Conservation (phyloP, 2,113 vertebrate species). For the Eonycteris spelaea region DNA sequence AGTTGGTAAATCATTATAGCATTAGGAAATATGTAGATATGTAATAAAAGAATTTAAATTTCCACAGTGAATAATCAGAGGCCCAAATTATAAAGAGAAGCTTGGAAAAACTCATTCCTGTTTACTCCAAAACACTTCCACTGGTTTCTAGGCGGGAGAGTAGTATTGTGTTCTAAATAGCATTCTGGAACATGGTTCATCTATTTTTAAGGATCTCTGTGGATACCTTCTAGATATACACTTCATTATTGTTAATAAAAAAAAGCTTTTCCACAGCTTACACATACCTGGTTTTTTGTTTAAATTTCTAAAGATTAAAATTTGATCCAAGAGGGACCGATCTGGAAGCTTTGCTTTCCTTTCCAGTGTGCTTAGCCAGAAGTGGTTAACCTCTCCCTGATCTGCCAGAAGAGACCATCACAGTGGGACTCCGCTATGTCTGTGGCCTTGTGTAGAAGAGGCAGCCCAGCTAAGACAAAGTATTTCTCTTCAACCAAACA, state of each 20-base stretch:
- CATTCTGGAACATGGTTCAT: background rate
- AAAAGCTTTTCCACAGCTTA: background rate
- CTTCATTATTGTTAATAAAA: background rate
- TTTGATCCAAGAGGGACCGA: background rate
- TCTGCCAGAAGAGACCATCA: background rate
- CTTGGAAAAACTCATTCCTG: background rate
- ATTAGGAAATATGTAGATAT: background rate
- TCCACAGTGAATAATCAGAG: background rate
- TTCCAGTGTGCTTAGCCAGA: background rate
- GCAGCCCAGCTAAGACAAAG: background rate
- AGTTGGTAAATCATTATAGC: background rate
- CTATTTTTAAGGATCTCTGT: conserved; percentile 29
- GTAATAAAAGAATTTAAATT: background rate
- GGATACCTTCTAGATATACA: background rate
- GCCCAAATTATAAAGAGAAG: background rate
- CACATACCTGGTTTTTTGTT: background rate
- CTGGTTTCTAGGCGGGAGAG: background rate
- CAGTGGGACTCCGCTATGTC: background rate
- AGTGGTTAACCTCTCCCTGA: background rate
- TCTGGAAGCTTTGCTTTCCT: conserved; percentile 16
- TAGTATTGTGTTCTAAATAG: background rate
- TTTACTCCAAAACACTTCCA: background rate
- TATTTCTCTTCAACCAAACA: background rate
- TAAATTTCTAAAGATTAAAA: conserved; percentile 2
- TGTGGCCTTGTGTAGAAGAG: background rate